Conservation (phyloP, 2,797 vertebrate species). For the Intellagama lesueurii region DNA sequence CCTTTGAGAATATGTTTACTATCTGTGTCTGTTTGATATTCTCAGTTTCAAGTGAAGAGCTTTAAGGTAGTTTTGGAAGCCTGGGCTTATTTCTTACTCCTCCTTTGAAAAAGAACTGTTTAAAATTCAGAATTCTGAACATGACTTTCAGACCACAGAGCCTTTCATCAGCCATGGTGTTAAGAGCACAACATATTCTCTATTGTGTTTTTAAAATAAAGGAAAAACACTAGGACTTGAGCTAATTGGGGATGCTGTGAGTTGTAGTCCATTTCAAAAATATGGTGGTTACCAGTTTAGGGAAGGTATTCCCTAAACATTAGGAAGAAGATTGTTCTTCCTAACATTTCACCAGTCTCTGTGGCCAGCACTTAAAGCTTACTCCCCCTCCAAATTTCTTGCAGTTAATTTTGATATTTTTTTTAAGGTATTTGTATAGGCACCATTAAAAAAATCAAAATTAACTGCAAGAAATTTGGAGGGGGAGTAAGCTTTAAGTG, state of each 20-base stretch:
- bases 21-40: no score
- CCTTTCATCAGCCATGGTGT: background rate
- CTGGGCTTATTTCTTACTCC: background rate
- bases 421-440: no score
- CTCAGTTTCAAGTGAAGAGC: background rate
- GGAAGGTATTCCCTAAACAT: no score
- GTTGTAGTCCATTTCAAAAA: no score
- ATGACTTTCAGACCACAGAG: background rate
- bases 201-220: background rate
- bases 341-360: no score
- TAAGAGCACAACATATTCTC: background rate
- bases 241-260: no score
- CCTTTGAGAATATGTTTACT: no score
- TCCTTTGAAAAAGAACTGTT: background rate
- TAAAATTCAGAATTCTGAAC: background rate
- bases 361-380: background rate
- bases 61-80: background rate
- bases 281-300: no score
- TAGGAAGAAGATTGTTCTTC: no score
- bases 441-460: background rate
- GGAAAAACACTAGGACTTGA: no score
- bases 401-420: background rate
- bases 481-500: background rate
- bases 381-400: background rate
- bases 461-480: background rate